Percentiles rank a stretch among this genome's conserved stretches.
Evolutionary conservation across 2,797 vertebrate species (phyloP).

Genomic region (Pitangus sulphuratus): DNA sequence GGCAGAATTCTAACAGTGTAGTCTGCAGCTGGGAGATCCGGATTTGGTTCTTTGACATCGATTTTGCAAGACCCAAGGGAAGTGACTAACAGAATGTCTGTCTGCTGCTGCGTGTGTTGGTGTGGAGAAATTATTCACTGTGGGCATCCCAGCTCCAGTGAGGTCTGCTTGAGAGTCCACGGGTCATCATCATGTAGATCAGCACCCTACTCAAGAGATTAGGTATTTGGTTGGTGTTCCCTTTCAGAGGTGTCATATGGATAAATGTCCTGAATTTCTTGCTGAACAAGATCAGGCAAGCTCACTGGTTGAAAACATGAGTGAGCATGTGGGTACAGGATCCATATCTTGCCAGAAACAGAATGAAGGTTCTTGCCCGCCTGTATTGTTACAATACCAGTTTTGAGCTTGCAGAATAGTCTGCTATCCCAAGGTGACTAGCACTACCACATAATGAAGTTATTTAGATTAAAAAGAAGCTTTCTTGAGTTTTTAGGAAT

Average conservation of each 20-base stretch:
- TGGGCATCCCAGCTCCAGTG: background rate
- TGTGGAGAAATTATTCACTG: background rate
- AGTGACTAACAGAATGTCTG: background rate
- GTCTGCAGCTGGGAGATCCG: background rate
- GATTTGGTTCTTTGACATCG: background rate
- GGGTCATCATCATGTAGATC: fast-evolving
- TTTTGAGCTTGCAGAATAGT: background rate
- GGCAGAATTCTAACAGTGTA: background rate
- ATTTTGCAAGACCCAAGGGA: background rate
- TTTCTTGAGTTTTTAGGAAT: background rate
- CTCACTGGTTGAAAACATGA: background rate
- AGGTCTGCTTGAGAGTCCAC: background rate
- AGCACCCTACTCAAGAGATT: background rate
- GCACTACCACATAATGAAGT: background rate
- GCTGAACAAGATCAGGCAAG: background rate
- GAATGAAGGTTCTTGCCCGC: background rate
- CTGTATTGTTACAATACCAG: background rate
- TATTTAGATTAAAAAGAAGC: background rate
- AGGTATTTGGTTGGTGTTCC: background rate
- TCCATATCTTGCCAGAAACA: background rate
- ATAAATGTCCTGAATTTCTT: background rate
- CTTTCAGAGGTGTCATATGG: background rate
- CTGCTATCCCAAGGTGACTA: background rate
- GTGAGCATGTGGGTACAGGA: no score
- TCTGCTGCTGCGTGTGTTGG: background rate